Percentiles rank a stretch among this genome's conserved stretches.
Evolutionary conservation across 2,888 invertebrate genomes (phyloP).

Genomic region (Schizotus pectinicornis): DNA sequence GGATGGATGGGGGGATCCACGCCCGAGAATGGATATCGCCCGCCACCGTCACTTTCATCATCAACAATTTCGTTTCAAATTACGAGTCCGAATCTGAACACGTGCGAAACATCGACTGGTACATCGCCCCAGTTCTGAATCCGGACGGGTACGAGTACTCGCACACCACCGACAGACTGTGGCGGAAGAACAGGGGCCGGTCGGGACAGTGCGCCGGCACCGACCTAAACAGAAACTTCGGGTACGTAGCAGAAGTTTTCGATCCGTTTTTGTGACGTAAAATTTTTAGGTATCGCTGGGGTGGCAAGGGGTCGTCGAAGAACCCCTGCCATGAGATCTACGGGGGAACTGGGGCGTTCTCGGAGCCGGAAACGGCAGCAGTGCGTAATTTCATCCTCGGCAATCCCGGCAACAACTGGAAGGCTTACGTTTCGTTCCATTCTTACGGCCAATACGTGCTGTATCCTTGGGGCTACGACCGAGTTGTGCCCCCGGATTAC

Average conservation of each 20-base stretch:
- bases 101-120: constrained; percentile 84
- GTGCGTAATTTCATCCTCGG: constrained; percentile 62
- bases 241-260: constrained; percentile 60
- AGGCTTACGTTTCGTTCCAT: constrained; percentile 80
- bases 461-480: constrained; percentile 87
- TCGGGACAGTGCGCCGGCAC: constrained; percentile 73
- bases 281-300: constrained; percentile 75
- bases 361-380: constrained; percentile 84
- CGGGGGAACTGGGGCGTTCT: constrained; percentile 79
- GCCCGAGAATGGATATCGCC: constrained; percentile 91
- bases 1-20: constrained; percentile 83
- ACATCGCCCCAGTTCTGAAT: constrained; percentile 76
- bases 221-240: constrained; percentile 88
- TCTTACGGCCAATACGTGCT: constrained; percentile 86
- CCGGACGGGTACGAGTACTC: constrained; percentile 91
- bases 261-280: neutral
- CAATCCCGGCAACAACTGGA: constrained; percentile 60
- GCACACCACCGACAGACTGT: constrained; percentile 79
- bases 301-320: constrained; percentile 81
- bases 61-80: constrained; percentile 73
- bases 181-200: constrained; percentile 77
- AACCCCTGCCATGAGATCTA: constrained; percentile 84
- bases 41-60: constrained; percentile 77
- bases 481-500: constrained; percentile 72
- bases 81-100: constrained; percentile 69